phyloP scores from a whole-genome alignment of 2,888 invertebrate species.

The Apodemia zela region DNA sequence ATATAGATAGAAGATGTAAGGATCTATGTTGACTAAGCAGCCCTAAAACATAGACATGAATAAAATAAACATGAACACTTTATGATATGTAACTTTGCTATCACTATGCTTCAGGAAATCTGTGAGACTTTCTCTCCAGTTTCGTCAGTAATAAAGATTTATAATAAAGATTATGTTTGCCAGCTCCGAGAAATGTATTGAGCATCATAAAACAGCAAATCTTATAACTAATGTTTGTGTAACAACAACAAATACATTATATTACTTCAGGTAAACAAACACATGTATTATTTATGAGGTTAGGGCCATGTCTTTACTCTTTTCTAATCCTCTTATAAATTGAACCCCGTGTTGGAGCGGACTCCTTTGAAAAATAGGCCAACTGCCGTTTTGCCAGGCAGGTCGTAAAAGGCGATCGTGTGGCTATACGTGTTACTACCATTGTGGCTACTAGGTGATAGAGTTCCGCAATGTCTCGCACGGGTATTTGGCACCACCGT shows the following conservation, averaged over 20 bases:
- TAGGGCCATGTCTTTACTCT: not conserved
- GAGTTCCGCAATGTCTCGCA: too few species aligned
- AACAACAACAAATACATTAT: not conserved
- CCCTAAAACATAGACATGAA: too few species aligned
- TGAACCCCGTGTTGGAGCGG: too few species aligned
- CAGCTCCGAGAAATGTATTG: not conserved
- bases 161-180: slow-evolving; percentile 1
- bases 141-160: not conserved
- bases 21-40: too few species aligned
- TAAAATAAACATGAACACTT: not conserved
- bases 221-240: not conserved
- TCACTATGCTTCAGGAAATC: not conserved
- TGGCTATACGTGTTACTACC: too few species aligned
- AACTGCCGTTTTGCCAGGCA: too few species aligned
- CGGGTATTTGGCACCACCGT: too few species aligned
- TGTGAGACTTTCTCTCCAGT: not conserved
- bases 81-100: not conserved
- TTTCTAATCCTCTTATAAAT: not conserved
- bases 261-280: slow-evolving; percentile 3
- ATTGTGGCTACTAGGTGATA: too few species aligned
- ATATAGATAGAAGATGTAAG: too few species aligned
- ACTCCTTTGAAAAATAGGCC: too few species aligned
- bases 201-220: not conserved
- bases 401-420: too few species aligned
- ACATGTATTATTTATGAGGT: not conserved